Percentiles rank a stretch among this genome's conserved stretches.
Conservation (phyloP, 2,888 invertebrate genomes). For the Palloptera scutellata region DNA sequence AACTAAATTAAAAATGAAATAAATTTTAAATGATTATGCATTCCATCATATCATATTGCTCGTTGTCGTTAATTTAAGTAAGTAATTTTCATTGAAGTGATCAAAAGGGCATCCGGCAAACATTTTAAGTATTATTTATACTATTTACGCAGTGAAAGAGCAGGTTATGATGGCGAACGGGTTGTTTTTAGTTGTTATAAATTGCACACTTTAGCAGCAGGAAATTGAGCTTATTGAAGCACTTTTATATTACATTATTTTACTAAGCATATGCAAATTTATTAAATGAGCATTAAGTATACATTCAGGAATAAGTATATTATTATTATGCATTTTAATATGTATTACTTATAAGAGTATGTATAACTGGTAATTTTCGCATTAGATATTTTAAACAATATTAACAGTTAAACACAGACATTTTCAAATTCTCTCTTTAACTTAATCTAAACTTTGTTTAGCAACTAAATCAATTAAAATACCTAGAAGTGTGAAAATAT, state of each 20-base stretch:
- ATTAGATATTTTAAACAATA: too few relatives aligned
- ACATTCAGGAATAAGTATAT: too few relatives aligned
- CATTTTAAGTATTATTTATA: background rate
- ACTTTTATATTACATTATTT: background rate
- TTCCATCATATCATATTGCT: conserved; percentile 4
- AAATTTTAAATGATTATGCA: conserved; percentile 2
- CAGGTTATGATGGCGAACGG: too few relatives aligned
- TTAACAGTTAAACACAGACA: too few relatives aligned
- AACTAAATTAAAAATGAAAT: conserved; percentile 60
- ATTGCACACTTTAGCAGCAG: background rate
- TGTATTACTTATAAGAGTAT: too few relatives aligned
- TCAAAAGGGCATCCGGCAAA: background rate
- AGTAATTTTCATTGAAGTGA: background rate
- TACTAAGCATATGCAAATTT: too few relatives aligned
- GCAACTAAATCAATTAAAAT: background rate
- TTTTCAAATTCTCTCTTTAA: too few relatives aligned
- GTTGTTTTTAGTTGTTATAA: background rate
- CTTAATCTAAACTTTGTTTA: too few relatives aligned
- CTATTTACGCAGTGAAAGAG: too few relatives aligned
- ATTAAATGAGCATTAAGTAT: too few relatives aligned
- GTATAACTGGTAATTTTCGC: too few relatives aligned
- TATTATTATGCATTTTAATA: too few relatives aligned
- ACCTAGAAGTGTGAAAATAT: background rate
- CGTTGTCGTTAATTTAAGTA: background rate
- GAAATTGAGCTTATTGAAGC: background rate